Percentiles rank a stretch among this genome's conserved stretches.
Evolutionary conservation across 2,113 vertebrate species (phyloP).

Genomic region (Macroglossus sobrinus): DNA sequence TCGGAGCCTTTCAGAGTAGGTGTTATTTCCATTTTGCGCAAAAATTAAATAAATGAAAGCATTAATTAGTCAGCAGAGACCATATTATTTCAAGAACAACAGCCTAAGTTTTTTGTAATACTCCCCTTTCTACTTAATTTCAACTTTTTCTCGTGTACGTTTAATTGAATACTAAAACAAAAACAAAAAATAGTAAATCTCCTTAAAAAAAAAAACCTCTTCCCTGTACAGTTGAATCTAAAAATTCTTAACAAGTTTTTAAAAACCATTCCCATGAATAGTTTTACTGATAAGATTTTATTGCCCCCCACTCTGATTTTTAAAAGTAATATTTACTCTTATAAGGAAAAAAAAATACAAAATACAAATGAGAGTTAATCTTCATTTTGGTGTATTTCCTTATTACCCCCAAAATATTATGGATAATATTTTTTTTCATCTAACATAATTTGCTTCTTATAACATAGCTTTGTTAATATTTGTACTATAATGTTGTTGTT

Average conservation of each 20-base stretch:
- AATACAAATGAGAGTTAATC: neutral
- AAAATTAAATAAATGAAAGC: neutral
- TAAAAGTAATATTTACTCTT: neutral
- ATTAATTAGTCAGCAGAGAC: neutral
- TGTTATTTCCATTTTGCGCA: neutral
- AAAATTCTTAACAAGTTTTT: conserved; percentile 9
- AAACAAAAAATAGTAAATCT: neutral
- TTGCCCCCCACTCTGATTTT: neutral
- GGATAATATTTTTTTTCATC: neutral
- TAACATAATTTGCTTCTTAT: neutral
- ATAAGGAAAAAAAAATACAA: neutral
- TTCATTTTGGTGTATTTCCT: conserved; percentile 18
- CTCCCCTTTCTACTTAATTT: neutral
- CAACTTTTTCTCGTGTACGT: neutral
- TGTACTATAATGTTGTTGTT: neutral
- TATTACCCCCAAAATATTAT: neutral
- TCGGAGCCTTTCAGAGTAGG: neutral
- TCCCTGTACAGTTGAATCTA: neutral
- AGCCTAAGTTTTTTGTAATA: neutral
- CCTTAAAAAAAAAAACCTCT: neutral
- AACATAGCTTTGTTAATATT: neutral
- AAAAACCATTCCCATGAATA: neutral
- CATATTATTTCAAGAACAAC: neutral
- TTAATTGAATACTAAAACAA: neutral
- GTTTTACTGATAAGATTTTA: conserved; percentile 7